Base-by-base conservation (phyloP, 2,888 invertebrate species). In the Drosophila rellima region DNA sequence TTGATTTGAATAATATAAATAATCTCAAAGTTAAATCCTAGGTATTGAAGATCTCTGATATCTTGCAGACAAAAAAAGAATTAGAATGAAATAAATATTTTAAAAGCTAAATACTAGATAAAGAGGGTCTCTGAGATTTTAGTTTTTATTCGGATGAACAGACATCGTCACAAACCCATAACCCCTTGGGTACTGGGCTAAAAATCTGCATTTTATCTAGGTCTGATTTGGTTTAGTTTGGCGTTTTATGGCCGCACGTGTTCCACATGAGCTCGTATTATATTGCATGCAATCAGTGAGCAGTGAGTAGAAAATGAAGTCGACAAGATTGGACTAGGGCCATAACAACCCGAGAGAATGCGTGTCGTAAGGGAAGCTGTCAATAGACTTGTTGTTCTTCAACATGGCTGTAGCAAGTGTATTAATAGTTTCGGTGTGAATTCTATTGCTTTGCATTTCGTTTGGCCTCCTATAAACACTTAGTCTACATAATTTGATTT, bases 401-500 rank as follows among this genome's bases (percentile, higher is more conserved):
- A n/a, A n/a, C n/a, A n/a, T 3, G 8, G 17, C 40, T 42, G 35
- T 37, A 26, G 35, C 51, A 52, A 66, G 66, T 62, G 54, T 66
- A 63, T 66, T 35, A 10, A 3, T 1, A 2, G n/a, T 13, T 45
- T 60, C 65, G 65, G 31, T 52, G 44, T 56, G 35, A 18, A 18
- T 20, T 57, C 26, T 48, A 42, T 35, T 39, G 15, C 44, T 63
- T 57, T 40, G 39, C 56, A 68, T 78, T 77, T 57, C 50, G 54
- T 59, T 55, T 31, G 59, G 26, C 54, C 33, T 23, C 39, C 59
- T 67, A 83, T 83, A 83, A 83, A 87, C 74, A 85, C 86, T 71
- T 68, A 48, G 78, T 73, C 70, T 65, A 74, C 85, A 88, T 74
- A 69, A 89, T 85, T 88, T 78, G 70, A 68, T 73, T 69, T 72